Evolutionary conservation across 2,888 invertebrate genomes (phyloP).

Genomic region (Drosophila mayaguana): DNA sequence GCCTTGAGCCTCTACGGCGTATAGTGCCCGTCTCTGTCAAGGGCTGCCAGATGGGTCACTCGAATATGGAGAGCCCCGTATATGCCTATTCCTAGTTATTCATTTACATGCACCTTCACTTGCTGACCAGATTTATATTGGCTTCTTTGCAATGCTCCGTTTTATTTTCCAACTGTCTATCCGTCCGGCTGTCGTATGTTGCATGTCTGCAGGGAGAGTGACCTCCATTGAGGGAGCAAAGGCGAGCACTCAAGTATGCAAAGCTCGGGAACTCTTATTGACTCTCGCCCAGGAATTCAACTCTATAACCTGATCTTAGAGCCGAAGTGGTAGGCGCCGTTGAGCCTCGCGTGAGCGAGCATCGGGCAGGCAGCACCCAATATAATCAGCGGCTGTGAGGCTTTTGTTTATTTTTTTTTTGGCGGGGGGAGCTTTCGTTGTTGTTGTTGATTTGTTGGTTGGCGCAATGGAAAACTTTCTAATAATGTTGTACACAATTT

Average conservation of each 20-base stretch:
- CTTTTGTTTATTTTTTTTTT: background rate
- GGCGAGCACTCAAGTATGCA: background rate
- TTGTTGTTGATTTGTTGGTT: conserved; percentile 43
- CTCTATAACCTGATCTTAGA: background rate
- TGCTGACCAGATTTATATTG: background rate
- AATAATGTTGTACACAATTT: conserved; percentile 85
- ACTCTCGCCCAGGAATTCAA: background rate
- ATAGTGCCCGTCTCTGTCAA: too few relatives aligned
- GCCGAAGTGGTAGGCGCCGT: background rate
- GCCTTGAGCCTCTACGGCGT: too few relatives aligned
- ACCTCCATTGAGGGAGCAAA: too few relatives aligned
- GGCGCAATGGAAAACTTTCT: conserved; percentile 81
- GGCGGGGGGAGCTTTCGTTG: background rate
- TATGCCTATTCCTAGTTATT: too few relatives aligned
- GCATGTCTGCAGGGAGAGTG: background rate
- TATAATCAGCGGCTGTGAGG: background rate
- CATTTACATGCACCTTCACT: too few relatives aligned
- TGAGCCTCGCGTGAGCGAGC: background rate
- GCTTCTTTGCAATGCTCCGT: too few relatives aligned
- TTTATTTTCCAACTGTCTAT: too few relatives aligned
- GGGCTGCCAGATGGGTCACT: too few relatives aligned
- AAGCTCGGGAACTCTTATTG: background rate
- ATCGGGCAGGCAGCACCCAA: background rate
- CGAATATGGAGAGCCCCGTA: too few relatives aligned
- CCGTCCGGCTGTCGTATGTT: too few relatives aligned